Evolutionary conservation across 2,113 vertebrate genomes (phyloP), one percentile per base, ranked within the genome.

Genomic region (Mormyrus lacerda): DNA sequence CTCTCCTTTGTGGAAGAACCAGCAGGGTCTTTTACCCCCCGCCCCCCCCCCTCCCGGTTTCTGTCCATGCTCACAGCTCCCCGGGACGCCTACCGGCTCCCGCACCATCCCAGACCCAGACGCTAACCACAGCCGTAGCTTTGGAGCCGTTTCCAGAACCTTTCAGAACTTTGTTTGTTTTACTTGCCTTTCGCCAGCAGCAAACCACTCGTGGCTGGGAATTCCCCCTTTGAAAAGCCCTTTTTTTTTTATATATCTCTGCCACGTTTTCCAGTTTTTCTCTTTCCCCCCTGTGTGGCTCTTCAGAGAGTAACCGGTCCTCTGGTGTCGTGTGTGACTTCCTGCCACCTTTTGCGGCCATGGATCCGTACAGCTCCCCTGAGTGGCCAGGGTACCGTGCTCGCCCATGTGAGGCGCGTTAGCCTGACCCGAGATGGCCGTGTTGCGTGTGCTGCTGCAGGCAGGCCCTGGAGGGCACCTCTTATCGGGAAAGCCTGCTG

Each of bases 141-240:
- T 90, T 87, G 84, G 27, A 87, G 39, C 79, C 24, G 2, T 89
- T 89, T 90, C 58, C 88, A 69, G 73, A 89, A 61, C 82, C 79
- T 65, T 91, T 84, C 85, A 51, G 85, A 85, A 65, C 85, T 89
- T 86, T 90, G 87, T 90, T 90, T 90, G 82, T 87, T 90, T 89
- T 90, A 55, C 3, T 44, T 90, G 87, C 53, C 21, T 50, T 90
- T 65, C 55, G 47, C 88, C 87, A 88, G 55, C 76, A 86, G 51
- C 47, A 27, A 65, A 84, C 85, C 44, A 11, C 73, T 27, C 50
- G 87, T 44, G 50, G 35, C 44, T 88, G 76, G 53, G 87, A 87
- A 50, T 45, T 27, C 42, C 45, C 82, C 85, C 85, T 82, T 89
- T 87, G 21, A 90, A 89, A 47, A 76, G 79, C 39, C 82, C 45